Evolutionary conservation across 2,113 vertebrate species (phyloP).

Genomic region (Benitochromis conjunctus): DNA sequence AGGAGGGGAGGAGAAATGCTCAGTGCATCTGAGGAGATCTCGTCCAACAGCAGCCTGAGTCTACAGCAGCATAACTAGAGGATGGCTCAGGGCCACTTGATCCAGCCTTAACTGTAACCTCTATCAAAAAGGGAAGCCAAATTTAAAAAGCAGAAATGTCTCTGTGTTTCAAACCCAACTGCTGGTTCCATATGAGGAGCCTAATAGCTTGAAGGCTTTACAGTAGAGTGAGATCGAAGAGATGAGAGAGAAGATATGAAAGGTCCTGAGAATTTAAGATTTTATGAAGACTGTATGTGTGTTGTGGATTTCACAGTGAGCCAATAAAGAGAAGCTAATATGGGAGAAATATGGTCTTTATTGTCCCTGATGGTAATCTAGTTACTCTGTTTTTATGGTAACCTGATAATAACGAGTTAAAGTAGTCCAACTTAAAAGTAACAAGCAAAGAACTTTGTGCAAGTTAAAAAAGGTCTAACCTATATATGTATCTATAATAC

Average conservation of each 20-base stretch:
- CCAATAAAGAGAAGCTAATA: background rate
- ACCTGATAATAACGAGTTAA: background rate
- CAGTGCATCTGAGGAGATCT: background rate
- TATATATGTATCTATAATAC: background rate
- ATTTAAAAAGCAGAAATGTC: background rate
- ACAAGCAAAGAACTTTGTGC: background rate
- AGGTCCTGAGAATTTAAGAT: background rate
- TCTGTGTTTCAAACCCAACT: background rate
- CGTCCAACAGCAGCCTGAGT: background rate
- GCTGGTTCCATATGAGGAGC: background rate
- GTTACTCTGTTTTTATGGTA: background rate
- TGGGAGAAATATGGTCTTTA: background rate
- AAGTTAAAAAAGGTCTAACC: fast-evolving
- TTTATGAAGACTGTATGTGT: background rate
- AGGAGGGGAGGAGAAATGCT: background rate
- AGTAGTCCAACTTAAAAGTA: background rate
- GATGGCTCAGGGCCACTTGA: background rate
- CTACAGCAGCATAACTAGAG: background rate
- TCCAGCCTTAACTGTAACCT: background rate
- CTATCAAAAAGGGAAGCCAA: background rate
- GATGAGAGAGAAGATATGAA: background rate
- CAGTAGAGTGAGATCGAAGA: background rate
- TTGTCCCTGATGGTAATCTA: background rate
- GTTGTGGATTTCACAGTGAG: background rate
- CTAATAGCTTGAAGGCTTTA: background rate